phyloP scores from a whole-genome alignment of 2,888 invertebrate species.

The Eurytoma adleriae region DNA sequence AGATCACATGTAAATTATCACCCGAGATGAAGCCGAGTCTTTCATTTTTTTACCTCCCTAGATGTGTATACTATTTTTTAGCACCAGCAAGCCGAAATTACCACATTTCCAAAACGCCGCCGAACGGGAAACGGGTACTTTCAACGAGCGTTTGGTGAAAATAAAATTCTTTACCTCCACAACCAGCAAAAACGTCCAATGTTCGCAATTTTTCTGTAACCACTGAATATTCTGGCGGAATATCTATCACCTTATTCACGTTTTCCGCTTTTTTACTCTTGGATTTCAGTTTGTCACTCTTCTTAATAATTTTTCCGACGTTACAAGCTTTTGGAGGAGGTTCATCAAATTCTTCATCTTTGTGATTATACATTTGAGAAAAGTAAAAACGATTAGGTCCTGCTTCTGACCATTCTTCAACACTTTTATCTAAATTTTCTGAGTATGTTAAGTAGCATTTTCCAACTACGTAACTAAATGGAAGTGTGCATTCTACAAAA shows the following conservation, averaged over 20 bases:
- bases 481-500: conserved; percentile 77
- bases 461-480: conserved; percentile 81
- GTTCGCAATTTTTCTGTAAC: conserved; percentile 79
- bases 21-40: too few relatives aligned
- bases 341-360: conserved; percentile 79
- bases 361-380: conserved; percentile 81
- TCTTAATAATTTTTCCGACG: conserved; percentile 81
- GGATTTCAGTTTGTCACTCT: conserved; percentile 83
- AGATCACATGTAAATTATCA: too few relatives aligned
- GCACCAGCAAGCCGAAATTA: too few relatives aligned
- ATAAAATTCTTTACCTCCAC: conserved; percentile 80
- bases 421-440: conserved; percentile 78
- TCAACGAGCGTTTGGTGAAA: too few relatives aligned
- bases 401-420: conserved; percentile 80
- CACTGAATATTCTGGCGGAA: conserved; percentile 70
- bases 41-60: too few relatives aligned
- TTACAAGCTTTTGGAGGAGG: conserved; percentile 80
- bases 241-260: conserved; percentile 64
- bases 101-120: too few relatives aligned
- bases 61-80: too few relatives aligned
- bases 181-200: conserved; percentile 91
- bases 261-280: conserved; percentile 74
- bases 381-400: conserved; percentile 88
- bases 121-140: too few relatives aligned
- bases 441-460: conserved; percentile 84